Conservation (phyloP, 2,797 vertebrate genomes). For the Bovichtus variegatus region DNA sequence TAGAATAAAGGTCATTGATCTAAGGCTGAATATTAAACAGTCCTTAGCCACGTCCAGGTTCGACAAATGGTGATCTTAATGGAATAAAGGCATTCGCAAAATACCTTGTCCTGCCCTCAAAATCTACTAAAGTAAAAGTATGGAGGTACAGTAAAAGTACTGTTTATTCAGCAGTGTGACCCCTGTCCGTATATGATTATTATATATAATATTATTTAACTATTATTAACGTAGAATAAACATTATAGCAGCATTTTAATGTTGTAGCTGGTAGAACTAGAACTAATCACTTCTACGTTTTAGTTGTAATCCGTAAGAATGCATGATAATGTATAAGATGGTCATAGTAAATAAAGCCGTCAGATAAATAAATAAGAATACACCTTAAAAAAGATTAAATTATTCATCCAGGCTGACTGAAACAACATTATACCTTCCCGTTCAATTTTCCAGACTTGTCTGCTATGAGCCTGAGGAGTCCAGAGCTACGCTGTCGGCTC, state of each 20-base stretch:
- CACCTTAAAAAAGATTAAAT: background rate
- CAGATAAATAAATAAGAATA: background rate
- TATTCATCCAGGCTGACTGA: background rate
- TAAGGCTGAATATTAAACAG: background rate
- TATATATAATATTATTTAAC: background rate
- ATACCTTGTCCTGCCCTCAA: background rate
- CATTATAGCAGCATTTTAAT: background rate
- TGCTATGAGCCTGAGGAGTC: constrained; percentile 87
- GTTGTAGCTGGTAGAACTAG: background rate
- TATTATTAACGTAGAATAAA: no score
- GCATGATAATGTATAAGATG: background rate
- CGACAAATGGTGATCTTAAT: background rate
- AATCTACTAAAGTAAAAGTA: no score
- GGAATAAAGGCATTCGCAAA: background rate
- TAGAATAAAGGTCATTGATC: no score
- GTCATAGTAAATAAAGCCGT: background rate
- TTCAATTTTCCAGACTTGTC: constrained; percentile 83
- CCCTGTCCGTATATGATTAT: background rate
- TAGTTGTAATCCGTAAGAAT: background rate
- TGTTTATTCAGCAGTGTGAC: background rate
- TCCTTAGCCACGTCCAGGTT: background rate
- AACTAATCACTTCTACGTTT: background rate
- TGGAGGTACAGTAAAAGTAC: background rate
- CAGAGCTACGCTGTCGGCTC: constrained; percentile 82
- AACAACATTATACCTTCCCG: background rate